These are phyloP conservation scores for Blastomussa wellsi DNA, from an alignment of 92 coral and sea anemone genomes.

Conservation along the genomic window DNA sequence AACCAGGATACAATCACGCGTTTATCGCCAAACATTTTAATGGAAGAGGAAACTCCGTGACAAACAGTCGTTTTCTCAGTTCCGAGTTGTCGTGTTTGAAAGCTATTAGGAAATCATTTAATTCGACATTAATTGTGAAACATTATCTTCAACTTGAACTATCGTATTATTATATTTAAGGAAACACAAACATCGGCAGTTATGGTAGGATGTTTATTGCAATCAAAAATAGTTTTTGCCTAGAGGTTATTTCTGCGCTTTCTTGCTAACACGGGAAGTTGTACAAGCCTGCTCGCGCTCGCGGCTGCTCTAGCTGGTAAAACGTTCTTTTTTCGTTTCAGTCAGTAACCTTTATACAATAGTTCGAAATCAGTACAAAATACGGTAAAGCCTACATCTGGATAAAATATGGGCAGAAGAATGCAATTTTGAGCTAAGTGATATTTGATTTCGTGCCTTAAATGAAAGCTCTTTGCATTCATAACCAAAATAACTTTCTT, in stretches of 20 bases:
- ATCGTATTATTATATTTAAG: slow-evolving; percentile 12
- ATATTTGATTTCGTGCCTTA: slow-evolving; percentile 7
- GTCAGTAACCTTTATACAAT: no score
- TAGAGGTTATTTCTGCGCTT: not conserved
- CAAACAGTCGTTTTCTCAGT: not conserved
- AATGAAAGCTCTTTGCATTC: slow-evolving; percentile 17
- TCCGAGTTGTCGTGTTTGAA: slow-evolving; percentile 32
- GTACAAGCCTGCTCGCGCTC: not conserved
- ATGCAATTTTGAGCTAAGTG: not conserved
- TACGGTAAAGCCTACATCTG: not conserved
- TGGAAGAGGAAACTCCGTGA: slow-evolving; percentile 15
- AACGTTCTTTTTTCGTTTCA: not conserved
- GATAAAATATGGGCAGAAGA: not conserved
- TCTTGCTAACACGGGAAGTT: not conserved
- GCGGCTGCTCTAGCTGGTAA: not conserved
- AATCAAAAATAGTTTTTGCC: slow-evolving; percentile 1
- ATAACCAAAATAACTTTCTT: not conserved
- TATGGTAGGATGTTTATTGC: not conserved
- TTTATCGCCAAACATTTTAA: not conserved
- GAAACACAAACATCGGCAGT: slow-evolving; percentile 20
- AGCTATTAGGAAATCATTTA: slow-evolving; percentile 26
- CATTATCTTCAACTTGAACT: slow-evolving; percentile 29
- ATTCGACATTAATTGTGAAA: slow-evolving; percentile 29
- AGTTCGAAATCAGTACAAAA: not conserved
- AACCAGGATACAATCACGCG: slow-evolving; percentile 5